A percentile compares a stretch with the other conserved stretches of the same genome.
phyloP scores from a whole-genome alignment of 2,888 invertebrate genomes.

The Plebejus melissa region DNA sequence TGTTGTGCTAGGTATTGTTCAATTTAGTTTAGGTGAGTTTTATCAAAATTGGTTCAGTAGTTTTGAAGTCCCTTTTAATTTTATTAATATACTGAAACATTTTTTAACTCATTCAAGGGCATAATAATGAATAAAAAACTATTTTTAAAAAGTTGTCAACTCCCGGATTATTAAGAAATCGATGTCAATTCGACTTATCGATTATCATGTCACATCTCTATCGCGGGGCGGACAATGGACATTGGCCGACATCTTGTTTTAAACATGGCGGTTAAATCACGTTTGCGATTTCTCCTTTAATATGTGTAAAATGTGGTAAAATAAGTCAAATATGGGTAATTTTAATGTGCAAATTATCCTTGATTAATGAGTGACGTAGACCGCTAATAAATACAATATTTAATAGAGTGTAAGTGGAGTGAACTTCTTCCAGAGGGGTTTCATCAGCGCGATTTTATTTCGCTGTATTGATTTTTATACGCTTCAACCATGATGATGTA shows the following conservation, averaged over 20 bases:
- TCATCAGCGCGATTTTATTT: constrained; percentile 39
- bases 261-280: constrained; percentile 55
- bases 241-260: constrained; percentile 38
- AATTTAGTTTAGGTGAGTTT: too few species aligned
- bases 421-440: neutral
- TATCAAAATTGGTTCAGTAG: too few species aligned
- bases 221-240: too few species aligned
- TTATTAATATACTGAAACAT: too few species aligned
- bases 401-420: neutral
- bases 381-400: neutral
- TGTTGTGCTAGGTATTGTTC: too few species aligned
- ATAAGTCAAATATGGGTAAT: neutral
- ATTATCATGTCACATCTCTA: too few species aligned
- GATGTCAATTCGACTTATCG: too few species aligned
- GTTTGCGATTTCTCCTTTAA: constrained; percentile 37
- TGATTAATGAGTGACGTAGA: neutral
- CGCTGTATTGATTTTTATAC: constrained; percentile 33
- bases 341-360: neutral
- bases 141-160: too few species aligned
- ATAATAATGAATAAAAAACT: too few species aligned
- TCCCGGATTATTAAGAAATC: too few species aligned
- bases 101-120: too few species aligned
- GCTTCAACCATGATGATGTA: constrained; percentile 66
- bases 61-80: too few species aligned
- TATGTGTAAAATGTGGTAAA: constrained; percentile 20